Percentiles rank a stretch among this genome's conserved stretches.
Evolutionary conservation across 1,140 invertebrate genomes (phyloP).

Genomic region (Drosophila pseudoobscura): DNA sequence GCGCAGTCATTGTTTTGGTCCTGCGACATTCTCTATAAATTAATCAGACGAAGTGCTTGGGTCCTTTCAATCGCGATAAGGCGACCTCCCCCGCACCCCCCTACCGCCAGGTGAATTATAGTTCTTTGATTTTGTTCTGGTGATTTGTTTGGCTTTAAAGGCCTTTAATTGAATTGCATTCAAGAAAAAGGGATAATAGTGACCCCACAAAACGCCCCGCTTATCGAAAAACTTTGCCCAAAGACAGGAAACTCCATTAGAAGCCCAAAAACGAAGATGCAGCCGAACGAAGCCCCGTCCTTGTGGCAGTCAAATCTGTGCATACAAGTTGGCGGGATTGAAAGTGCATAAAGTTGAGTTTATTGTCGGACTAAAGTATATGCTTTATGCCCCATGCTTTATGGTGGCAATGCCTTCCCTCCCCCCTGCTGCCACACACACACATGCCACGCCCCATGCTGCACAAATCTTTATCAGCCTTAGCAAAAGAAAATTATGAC

Average conservation of each 20-base stretch:
- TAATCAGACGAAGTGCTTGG: conserved; percentile 73
- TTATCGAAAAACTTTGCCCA: conserved; percentile 74
- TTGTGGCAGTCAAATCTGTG: conserved; percentile 72
- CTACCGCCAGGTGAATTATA: conserved; percentile 68
- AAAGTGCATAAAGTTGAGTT: conserved; percentile 81
- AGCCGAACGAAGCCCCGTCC: background rate
- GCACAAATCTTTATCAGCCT: conserved; percentile 69
- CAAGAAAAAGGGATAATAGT: conserved; percentile 63
- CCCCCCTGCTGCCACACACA: background rate
- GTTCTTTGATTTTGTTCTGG: conserved; percentile 79
- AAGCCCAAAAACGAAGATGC: background rate
- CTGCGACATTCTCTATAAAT: conserved; percentile 74
- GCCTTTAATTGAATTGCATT: conserved; percentile 77
- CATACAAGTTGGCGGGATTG: conserved; percentile 79
- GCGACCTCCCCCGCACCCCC: no score
- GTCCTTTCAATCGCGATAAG: conserved; percentile 4
- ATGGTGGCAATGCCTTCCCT: conserved; percentile 56
- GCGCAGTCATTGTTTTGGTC: conserved; percentile 56
- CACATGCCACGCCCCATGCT: background rate
- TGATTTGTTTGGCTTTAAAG: conserved; percentile 77
- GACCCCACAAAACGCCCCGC: conserved; percentile 54
- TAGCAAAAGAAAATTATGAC: conserved; percentile 74
- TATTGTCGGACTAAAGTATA: conserved; percentile 80
- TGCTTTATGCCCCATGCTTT: conserved; percentile 73
- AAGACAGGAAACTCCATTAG: conserved; percentile 66